These are phyloP conservation scores for Bombus fervidus DNA, from an alignment of 1,140 invertebrate genomes.

Conservation along the genomic window DNA sequence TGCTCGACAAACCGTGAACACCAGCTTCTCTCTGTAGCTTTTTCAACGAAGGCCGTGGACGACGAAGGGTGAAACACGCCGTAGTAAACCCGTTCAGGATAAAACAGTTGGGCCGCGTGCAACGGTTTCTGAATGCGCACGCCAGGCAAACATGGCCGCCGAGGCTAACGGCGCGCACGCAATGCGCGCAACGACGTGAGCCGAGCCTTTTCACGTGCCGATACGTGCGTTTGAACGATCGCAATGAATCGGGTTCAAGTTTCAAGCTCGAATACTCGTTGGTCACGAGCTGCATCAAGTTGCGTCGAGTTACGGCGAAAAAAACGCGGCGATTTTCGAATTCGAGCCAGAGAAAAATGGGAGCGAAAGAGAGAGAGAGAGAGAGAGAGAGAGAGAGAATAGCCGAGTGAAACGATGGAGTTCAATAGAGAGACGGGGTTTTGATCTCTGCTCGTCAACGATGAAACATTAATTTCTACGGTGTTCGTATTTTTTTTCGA, in stretches of 20 bases:
- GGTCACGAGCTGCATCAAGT: too few relatives aligned
- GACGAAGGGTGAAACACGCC: neutral
- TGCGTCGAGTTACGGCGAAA: neutral
- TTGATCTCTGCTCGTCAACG: neutral
- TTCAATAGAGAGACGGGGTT: neutral
- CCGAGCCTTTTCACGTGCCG: neutral
- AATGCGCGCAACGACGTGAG: constrained; percentile 15
- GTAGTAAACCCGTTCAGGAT: neutral
- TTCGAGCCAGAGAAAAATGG: neutral
- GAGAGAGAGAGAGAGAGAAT: too few relatives aligned
- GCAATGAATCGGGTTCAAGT: constrained; percentile 38
- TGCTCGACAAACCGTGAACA: constrained; percentile 24
- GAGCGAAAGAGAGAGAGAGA: too few relatives aligned
- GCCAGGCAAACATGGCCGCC: constrained; percentile 17
- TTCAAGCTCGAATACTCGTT: constrained; percentile 44
- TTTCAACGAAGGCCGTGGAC: neutral
- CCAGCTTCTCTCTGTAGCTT: neutral
- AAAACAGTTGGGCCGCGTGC: too few relatives aligned
- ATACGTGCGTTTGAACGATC: neutral
- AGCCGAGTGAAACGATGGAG: neutral
- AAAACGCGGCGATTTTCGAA: neutral
- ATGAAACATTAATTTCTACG: constrained; percentile 33
- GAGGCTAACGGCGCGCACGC: constrained; percentile 23
- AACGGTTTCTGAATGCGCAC: constrained; percentile 16
- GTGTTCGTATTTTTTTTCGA: constrained; percentile 18